phyloP scores from a whole-genome alignment of 1,140 invertebrate species.

The Dinoponera quadriceps region DNA sequence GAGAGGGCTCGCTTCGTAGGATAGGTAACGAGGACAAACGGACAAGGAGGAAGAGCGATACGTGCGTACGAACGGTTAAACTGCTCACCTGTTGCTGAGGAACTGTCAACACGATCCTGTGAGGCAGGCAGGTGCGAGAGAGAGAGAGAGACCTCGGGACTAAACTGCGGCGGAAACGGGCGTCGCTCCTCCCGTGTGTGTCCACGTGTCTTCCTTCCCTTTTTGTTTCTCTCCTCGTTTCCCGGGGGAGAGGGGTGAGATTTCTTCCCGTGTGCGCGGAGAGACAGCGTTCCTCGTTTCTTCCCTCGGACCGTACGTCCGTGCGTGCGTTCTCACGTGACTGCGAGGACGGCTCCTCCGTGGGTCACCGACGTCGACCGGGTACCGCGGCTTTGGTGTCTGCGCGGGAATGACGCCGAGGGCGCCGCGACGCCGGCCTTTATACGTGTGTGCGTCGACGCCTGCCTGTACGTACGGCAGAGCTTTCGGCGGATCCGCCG shows the following conservation, averaged over 20 bases:
- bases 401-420: slow-evolving; percentile 76
- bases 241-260: neutral
- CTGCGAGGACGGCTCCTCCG: neutral
- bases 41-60: too few species aligned
- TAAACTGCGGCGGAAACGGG: too few species aligned
- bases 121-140: neutral
- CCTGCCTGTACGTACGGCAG: slow-evolving; percentile 33
- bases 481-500: neutral
- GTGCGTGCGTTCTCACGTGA: neutral
- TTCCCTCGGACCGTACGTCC: neutral
- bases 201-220: too few species aligned
- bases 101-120: slow-evolving; percentile 12
- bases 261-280: neutral
- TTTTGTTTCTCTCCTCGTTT: neutral
- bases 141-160: too few species aligned
- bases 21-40: too few species aligned
- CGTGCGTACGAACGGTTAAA: neutral
- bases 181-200: too few species aligned
- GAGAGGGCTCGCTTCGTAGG: too few species aligned
- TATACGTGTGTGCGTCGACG: slow-evolving; percentile 71
- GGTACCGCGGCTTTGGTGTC: slow-evolving; percentile 65
- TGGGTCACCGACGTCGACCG: slow-evolving; percentile 1
- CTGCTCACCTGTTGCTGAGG: slow-evolving; percentile 76
- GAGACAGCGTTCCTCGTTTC: too few species aligned
- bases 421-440: slow-evolving; percentile 76